These are phyloP conservation scores for Tiliacea citrago DNA, from an alignment of 2,888 invertebrate genomes.

Conservation along the genomic window DNA sequence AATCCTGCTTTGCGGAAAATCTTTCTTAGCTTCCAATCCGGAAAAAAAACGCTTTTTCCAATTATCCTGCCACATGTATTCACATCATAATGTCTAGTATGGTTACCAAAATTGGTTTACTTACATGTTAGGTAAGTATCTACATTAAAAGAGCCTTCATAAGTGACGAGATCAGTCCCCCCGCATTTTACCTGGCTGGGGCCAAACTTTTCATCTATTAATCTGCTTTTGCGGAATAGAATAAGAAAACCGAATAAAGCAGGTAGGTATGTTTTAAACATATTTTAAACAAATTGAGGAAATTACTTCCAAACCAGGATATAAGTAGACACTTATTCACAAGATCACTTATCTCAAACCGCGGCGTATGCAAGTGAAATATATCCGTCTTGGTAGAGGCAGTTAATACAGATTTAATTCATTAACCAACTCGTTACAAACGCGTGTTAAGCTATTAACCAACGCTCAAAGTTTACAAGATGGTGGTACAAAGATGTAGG, in stretches of 20 bases:
- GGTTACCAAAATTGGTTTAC: too few relatives aligned
- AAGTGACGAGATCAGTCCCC: neutral
- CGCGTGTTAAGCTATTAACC: slow-evolving; percentile 83
- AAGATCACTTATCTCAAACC: slow-evolving; percentile 51
- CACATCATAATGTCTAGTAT: too few relatives aligned
- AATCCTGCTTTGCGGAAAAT: too few relatives aligned
- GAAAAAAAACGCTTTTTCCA: too few relatives aligned
- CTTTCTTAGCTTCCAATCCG: too few relatives aligned
- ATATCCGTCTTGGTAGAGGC: slow-evolving; percentile 56
- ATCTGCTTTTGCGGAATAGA: neutral
- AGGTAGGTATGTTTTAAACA: neutral
- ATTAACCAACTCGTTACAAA: slow-evolving; percentile 83
- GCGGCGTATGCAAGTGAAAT: slow-evolving; percentile 59
- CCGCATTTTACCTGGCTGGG: too few relatives aligned
- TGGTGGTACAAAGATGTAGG: slow-evolving; percentile 64
- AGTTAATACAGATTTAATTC: slow-evolving; percentile 83
- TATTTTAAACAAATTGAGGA: slow-evolving; percentile 9
- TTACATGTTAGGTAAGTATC: too few relatives aligned
- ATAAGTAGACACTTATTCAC: slow-evolving; percentile 44
- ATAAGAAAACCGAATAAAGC: slow-evolving; percentile 6
- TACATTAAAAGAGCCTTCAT: neutral
- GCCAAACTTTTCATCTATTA: neutral
- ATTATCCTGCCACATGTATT: too few relatives aligned
- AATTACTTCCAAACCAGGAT: slow-evolving; percentile 40
- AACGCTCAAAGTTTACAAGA: slow-evolving; percentile 78